These are phyloP conservation scores for Gisinianus flammeolus DNA, from an alignment of 2,888 invertebrate genomes.

Conservation along the genomic window DNA sequence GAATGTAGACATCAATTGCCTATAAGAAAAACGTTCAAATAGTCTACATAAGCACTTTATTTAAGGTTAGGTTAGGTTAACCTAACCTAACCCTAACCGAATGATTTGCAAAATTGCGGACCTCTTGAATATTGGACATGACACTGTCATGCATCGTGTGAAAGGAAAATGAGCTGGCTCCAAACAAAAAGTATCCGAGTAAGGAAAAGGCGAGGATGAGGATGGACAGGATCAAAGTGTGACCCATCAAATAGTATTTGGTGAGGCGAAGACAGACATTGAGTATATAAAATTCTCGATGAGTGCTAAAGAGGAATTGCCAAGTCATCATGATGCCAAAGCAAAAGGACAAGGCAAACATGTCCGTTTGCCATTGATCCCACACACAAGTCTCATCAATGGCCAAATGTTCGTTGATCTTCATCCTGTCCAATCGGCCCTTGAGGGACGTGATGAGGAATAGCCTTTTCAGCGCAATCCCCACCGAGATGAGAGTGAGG, in stretches of 20 bases:
- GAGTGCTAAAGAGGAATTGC: conserved; percentile 12
- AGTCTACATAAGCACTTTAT: too few species aligned
- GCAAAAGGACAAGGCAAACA: conserved; percentile 25
- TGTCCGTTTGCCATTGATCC: conserved; percentile 24
- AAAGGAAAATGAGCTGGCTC: not conserved
- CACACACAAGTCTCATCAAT: conserved; percentile 19
- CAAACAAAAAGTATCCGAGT: conserved; percentile 20
- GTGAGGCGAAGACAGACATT: conserved; percentile 3
- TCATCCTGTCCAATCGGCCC: not conserved
- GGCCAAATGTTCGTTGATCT: conserved; percentile 3
- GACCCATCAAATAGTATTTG: not conserved
- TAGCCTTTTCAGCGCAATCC: conserved; percentile 4
- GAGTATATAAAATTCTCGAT: conserved; percentile 26
- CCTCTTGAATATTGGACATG: conserved; percentile 17
- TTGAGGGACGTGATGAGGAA: not conserved
- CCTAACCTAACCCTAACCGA: too few species aligned
- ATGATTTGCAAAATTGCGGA: too few species aligned
- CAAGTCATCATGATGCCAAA: conserved; percentile 23
- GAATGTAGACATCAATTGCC: too few species aligned
- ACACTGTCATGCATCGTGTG: not conserved
- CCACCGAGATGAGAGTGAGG: not conserved
- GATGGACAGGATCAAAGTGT: not conserved
- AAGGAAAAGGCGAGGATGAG: not conserved
- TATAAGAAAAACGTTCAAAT: too few species aligned
- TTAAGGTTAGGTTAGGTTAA: too few species aligned